Base-by-base conservation (phyloP, 1,140 invertebrate genomes). In the Trypoxylus dichotomus region DNA sequence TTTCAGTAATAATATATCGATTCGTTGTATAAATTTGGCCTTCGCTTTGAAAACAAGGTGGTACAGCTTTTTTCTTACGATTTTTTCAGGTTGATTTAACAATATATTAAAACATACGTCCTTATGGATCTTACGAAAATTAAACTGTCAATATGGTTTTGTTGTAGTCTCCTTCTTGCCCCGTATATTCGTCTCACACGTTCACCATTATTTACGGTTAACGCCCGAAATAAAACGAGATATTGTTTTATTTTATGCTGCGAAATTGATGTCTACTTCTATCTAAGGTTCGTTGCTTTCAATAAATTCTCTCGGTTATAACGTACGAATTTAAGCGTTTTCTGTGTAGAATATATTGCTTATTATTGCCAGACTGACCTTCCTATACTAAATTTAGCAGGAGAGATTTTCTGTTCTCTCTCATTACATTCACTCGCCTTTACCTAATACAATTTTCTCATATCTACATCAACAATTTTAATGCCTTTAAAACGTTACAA, bases 21-120 rank as follows among this genome's bases (percentile, higher is more conserved):
- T 79, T 81, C 80, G 80, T 81, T 81, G 80, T 81, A 81, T 76
- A 80, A 77, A 78, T 80, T 79, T 79, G 80, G 79, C 80, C 78
- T 77, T 79, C 77, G 27, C 27, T 25, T 68, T 24, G 60, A 68
- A 68, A 68, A 68, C 27, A 29, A 68, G 60, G 60, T 68, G 24
- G 19, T 68, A 54, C 47, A 54, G 19, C 19, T 19, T 54, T 29
- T 68, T 68, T 27, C 60, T 19, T 27, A 68, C 19, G 21, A 11
- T 19, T 68, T n/a, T n/a, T 58, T 21, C 7, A 58, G 21, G 21
- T 21, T 37, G 47, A 13, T 68, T 68, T 68, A 68, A 29, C 21
- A 68, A 58, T 58, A 58, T 6, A 68, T n/a, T 54, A 54, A 19
- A 54, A 54, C 60, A 68, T 29, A 29, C 60, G 24, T 68, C 5